These are phyloP conservation scores for Bungarus multicinctus DNA, from an alignment of 2,113 vertebrate genomes.

Conservation along the genomic window DNA sequence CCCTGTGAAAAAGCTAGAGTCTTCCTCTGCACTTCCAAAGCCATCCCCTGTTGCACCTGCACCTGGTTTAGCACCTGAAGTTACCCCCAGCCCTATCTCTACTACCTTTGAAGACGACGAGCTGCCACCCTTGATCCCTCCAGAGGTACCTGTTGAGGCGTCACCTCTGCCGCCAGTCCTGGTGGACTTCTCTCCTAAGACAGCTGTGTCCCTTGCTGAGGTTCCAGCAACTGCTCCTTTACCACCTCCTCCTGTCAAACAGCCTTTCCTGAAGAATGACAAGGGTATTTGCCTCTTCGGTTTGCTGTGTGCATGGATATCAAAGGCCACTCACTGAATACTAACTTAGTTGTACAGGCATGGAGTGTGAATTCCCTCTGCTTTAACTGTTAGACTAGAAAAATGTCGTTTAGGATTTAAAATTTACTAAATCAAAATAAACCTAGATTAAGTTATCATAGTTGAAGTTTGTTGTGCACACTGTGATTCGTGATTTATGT, in stretches of 20 bases:
- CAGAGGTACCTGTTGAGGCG: conserved; percentile 71
- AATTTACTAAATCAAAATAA: background rate
- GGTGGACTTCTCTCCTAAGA: conserved; percentile 71
- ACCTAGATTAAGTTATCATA: background rate
- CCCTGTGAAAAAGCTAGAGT: conserved; percentile 46
- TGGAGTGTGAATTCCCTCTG: conserved; percentile 6
- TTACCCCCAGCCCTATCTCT: conserved; percentile 38
- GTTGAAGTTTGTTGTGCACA: background rate
- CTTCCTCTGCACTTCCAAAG: conserved; percentile 35
- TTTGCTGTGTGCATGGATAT: conserved; percentile 81
- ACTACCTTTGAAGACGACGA: conserved; percentile 78
- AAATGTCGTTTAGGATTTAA: background rate
- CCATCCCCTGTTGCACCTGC: conserved; percentile 47
- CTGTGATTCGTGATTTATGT: background rate
- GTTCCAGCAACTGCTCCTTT: conserved; percentile 30
- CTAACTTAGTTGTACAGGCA: conserved; percentile 61
- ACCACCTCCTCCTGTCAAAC: conserved; percentile 72
- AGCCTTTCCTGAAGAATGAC: conserved; percentile 87
- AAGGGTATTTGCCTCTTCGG: conserved; percentile 83
- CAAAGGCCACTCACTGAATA: conserved; percentile 66
- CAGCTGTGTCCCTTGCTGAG: conserved; percentile 54
- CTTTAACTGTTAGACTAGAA: conserved; percentile 39
- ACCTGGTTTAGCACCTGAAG: conserved; percentile 39
- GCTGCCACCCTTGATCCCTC: conserved; percentile 90
- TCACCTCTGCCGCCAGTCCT: conserved; percentile 64